Base-by-base conservation (phyloP, 2,888 invertebrate species). In the Chouioia cunea region DNA sequence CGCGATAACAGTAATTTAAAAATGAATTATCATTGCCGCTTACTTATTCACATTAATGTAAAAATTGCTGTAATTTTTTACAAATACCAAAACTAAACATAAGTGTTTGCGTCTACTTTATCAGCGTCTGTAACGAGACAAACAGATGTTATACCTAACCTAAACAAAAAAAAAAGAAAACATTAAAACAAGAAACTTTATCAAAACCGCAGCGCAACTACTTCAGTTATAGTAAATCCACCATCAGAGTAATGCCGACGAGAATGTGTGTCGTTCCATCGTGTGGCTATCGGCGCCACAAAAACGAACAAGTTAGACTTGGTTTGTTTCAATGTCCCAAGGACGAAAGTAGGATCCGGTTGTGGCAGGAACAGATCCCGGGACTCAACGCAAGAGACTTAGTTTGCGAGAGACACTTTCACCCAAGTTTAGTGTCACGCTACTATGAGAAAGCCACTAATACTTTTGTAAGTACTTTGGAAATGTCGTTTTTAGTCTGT, bases 291-390 rank as follows among this genome's bases (percentile, higher is more conserved):
- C 43, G 44, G 0, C 15, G 54, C 12, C n/a, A 57, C 4, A 63
- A 58, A 22, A 64, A 53, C 12, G 46, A 65, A 12, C 10, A 15
- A 0, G 62, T 52, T 0, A 58, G 14, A 22, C 62, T 70, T n/a
- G 58, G 65, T 0, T 62, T 73, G 64, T 73, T 73, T 14, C 46
- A 20, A 27, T 64, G 64, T 6, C 73, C 67, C 4, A 70, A 66
- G 16, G 50, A 73, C 16, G 56, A 56, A 18, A 0, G 18, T 14
- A 60, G 59, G 16, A 67, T 67, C 15, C 70, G 36, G 10, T 43
- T 18, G 12, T 73, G 73, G 73, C 44, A 20, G 0, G 4, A 36
- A 2, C 10, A 12, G 0, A 65, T 73, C 16, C 70, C 70, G 4
- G 70, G 70, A 0, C 10, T 67, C 1, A 20, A 58, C 0, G 2